Evolutionary conservation across 2,797 vertebrate genomes (phyloP), one percentile per base, ranked within the genome.

Genomic region (Siniperca scherzeri): DNA sequence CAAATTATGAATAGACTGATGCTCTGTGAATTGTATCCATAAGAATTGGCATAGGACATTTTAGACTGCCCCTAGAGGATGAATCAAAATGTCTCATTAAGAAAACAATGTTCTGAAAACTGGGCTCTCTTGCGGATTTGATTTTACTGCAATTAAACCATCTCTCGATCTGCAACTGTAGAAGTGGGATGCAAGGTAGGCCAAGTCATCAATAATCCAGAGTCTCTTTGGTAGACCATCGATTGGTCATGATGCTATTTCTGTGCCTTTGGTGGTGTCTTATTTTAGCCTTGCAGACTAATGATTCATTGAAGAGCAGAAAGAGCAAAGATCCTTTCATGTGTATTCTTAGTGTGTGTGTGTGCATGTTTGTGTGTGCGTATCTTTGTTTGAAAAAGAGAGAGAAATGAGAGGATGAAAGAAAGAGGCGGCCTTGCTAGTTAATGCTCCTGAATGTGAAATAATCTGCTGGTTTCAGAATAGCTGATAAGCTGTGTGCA

Each of bases 171-270:
- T 72, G 74, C 60, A 70, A 84, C 61, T 11, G 61, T 52, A 50
- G 72, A 84, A 81, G 68, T 83, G 62, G 14, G 69, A 80, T 59
- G 74, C 66, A 78, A 86, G 86, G 50, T 40, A 69, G 59, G 80
- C 36, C 70, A 81, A 77, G 67, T 82, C 90, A 86, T 93, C 87
- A 91, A 92, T 91, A 92, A 92, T 83, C 79, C 79, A 82, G 74
- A 74, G 68, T 84, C 80, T 86, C 65, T 88, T 79, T 78, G 73
- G 71, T 75, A 38, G 88, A 78, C 79, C 81, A 93, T 93, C 46
- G 88, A 94, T 93, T 80, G 90, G 82, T 78, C 82, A 19, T 87
- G 86, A 90, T 89, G 82, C 92, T 93, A 93, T 94, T 93, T 86
- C 87, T 76, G 86, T 82, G 75, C 77, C 78, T 90, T 84, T 86